Percentiles rank a stretch among this genome's conserved stretches.
Conservation (phyloP, 2,888 invertebrate species). For the Fragum sueziense region DNA sequence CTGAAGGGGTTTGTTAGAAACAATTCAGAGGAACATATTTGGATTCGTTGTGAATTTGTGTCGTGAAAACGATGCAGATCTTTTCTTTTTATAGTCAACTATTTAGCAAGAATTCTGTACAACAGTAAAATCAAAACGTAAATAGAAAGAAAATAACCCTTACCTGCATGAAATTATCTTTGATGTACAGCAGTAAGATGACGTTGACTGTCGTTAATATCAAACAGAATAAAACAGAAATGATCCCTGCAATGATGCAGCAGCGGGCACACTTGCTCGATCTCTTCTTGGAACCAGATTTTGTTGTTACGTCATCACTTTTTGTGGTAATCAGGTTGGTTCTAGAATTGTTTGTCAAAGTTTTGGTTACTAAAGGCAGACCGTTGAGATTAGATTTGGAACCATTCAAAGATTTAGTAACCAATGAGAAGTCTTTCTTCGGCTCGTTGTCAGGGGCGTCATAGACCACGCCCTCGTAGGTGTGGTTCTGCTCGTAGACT, state of each 20-base stretch:
- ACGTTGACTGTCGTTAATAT: neutral
- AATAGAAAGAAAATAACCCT: too few relatives aligned
- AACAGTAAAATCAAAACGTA: too few relatives aligned
- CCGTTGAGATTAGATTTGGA: neutral
- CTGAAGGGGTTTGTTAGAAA: too few relatives aligned
- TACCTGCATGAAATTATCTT: too few relatives aligned
- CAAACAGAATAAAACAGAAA: neutral
- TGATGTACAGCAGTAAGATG: neutral
- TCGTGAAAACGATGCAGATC: too few relatives aligned
- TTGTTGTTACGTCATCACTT: constrained; percentile 9
- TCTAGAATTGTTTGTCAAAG: neutral
- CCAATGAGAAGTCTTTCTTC: neutral
- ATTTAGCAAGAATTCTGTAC: too few relatives aligned
- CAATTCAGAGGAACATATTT: too few relatives aligned
- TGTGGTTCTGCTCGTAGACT: constrained; percentile 14
- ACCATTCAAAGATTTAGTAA: neutral
- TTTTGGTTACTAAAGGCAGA: neutral
- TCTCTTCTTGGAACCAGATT: neutral
- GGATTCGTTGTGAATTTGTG: too few relatives aligned
- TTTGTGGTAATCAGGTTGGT: neutral
- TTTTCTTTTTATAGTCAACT: too few relatives aligned
- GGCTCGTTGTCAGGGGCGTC: neutral
- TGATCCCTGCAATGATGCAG: neutral
- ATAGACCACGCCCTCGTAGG: neutral
- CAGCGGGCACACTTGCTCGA: neutral